Evolutionary conservation across 1,140 invertebrate genomes (phyloP).

Genomic region (Coptotermes formosanus): DNA sequence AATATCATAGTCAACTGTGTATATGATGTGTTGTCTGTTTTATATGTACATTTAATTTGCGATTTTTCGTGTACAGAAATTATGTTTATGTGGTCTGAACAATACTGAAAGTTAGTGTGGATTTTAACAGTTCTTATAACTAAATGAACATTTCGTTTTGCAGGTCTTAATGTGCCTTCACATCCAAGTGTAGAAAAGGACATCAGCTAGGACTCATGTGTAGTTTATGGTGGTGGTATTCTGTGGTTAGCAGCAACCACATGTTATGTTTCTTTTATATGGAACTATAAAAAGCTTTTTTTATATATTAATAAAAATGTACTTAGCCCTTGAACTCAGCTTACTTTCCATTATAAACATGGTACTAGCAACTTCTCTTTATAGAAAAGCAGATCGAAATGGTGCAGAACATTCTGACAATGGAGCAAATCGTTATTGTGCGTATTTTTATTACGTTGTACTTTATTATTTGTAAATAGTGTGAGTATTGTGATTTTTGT

Average conservation of each 20-base stretch:
- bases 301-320: neutral
- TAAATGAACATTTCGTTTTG: neutral
- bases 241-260: neutral
- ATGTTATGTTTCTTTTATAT: conserved; percentile 20
- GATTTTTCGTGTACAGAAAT: too few species aligned
- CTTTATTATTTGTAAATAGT: conserved; percentile 20
- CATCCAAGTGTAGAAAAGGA: conserved; percentile 11
- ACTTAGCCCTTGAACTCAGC: conserved; percentile 17
- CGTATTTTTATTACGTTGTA: conserved; percentile 19
- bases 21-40: too few species aligned
- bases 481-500: conserved; percentile 9
- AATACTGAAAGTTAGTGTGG: too few species aligned
- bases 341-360: neutral
- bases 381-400: conserved; percentile 8
- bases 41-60: too few species aligned
- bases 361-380: conserved; percentile 11
- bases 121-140: too few species aligned
- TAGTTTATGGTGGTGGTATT: conserved; percentile 16
- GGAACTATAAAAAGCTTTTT: neutral
- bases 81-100: too few species aligned
- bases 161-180: conserved; percentile 15
- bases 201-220: neutral
- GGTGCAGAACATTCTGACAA: neutral
- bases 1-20: too few species aligned
- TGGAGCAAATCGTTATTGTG: conserved; percentile 1